phyloP scores from a whole-genome alignment of 2,797 vertebrate genomes.

The Coracias cyanogaster region DNA sequence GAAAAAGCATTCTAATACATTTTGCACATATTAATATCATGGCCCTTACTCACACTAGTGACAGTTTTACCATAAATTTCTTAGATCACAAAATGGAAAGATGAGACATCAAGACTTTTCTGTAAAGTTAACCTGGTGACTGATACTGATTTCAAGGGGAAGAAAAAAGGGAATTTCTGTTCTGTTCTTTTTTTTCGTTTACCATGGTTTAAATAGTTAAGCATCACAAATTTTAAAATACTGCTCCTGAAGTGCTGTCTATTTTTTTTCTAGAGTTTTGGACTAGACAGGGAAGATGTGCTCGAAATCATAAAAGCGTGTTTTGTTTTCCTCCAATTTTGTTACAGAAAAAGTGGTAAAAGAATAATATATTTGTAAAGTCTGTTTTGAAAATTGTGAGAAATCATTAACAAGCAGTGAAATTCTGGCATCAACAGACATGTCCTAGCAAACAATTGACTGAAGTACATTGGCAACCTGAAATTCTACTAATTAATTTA shows the following conservation, averaged over 20 bases:
- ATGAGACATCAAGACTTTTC: not conserved
- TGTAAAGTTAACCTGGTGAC: not conserved
- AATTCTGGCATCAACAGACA: not conserved
- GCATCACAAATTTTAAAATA: not conserved
- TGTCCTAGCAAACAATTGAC: not conserved
- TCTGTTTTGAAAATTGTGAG: not conserved
- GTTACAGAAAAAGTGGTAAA: not conserved
- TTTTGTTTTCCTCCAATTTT: not conserved
- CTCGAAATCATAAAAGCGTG: not conserved
- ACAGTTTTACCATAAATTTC: not conserved
- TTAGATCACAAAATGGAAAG: not conserved
- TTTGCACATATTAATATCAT: not conserved
- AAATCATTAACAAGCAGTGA: not conserved
- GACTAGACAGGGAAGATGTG: not conserved
- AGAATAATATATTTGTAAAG: not conserved
- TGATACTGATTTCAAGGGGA: not conserved
- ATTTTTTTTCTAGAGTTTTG: not conserved
- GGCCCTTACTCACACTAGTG: not conserved
- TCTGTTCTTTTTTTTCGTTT: not conserved
- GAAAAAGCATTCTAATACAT: not conserved
- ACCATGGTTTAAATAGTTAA: not conserved
- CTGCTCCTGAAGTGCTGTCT: not conserved
- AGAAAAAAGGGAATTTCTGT: not conserved
- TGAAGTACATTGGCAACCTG: not conserved
- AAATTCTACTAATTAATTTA: conserved; percentile 1